Evolutionary conservation across 2,113 vertebrate species (phyloP).

Genomic region (Pongo abelii): DNA sequence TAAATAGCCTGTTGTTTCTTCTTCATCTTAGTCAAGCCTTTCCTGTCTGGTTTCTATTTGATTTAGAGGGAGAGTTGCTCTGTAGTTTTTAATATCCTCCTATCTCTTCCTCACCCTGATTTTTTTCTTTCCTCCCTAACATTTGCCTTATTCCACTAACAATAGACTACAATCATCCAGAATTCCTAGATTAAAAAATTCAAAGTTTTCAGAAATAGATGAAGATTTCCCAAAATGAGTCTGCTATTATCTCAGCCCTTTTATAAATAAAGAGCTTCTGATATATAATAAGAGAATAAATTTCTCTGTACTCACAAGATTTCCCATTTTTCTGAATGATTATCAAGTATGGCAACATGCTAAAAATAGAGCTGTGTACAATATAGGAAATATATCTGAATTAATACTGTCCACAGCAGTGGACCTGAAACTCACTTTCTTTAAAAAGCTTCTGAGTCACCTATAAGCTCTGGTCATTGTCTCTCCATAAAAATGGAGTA

Average conservation of each 20-base stretch:
- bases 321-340: neutral
- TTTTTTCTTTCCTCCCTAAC: neutral
- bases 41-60: slow-evolving; percentile 11
- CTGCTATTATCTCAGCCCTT: neutral
- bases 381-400: neutral
- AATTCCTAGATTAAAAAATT: neutral
- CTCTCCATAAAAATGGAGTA: neutral
- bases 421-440: neutral
- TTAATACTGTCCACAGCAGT: neutral
- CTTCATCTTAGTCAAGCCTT: neutral
- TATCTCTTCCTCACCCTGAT: neutral
- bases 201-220: slow-evolving; percentile 8
- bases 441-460: neutral
- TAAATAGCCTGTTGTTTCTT: neutral
- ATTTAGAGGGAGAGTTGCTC: neutral
- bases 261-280: neutral
- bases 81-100: neutral
- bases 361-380: neutral
- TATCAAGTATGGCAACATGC: neutral
- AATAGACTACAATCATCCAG: neutral
- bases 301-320: neutral
- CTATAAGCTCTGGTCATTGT: neutral
- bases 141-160: neutral
- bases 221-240: neutral
- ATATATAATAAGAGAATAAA: neutral